Conservation (phyloP, 2,797 vertebrate genomes). For the Arremon brunneinucha region DNA sequence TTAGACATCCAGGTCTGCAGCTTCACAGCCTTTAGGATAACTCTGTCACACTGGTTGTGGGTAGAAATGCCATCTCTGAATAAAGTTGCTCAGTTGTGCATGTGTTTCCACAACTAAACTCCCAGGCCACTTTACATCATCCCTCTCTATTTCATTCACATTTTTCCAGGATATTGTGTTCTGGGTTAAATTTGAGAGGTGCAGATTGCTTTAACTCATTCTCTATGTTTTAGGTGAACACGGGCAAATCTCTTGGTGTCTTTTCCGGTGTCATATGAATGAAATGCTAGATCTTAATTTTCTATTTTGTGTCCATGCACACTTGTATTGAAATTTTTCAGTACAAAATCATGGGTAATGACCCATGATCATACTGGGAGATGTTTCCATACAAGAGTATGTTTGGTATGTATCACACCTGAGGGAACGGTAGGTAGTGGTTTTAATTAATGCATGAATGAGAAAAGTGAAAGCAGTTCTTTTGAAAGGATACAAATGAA, state of each 20-base stretch:
- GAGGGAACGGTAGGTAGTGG: background rate
- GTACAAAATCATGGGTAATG: background rate
- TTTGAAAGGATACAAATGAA: background rate
- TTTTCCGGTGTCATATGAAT: background rate
- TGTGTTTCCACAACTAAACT: background rate
- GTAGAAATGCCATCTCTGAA: background rate
- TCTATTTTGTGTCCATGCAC: background rate
- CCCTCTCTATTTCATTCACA: background rate
- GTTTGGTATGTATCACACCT: background rate
- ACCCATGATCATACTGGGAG: background rate
- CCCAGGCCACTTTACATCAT: background rate
- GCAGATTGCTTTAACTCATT: background rate
- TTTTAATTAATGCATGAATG: background rate
- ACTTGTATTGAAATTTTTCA: background rate
- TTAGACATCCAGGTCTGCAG: background rate
- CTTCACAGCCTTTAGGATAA: background rate
- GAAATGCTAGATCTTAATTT: background rate
- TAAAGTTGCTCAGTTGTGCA: background rate
- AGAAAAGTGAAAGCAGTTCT: background rate
- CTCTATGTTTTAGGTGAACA: background rate
- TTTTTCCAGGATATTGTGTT: background rate
- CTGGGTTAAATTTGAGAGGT: background rate
- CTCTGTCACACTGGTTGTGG: accelerated
- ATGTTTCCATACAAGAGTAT: background rate
- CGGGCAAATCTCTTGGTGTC: background rate